Base-by-base conservation (phyloP, 2,113 vertebrate genomes). In the Phrynosoma platyrhinos region DNA sequence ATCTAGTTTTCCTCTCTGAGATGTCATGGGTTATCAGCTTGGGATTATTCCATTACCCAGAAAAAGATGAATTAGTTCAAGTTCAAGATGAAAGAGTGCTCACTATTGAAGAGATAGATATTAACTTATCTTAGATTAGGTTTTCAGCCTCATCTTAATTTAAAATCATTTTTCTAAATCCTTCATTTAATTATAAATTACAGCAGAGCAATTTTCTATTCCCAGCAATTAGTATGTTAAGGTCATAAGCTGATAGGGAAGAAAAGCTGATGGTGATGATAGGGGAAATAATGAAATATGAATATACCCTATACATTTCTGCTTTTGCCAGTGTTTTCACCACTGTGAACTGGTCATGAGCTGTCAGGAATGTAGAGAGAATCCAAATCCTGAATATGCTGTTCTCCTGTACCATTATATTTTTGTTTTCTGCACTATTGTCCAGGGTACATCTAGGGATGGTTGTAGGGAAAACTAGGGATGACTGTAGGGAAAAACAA, bases 151-250 rank as follows among this genome's bases (percentile, higher is more conserved):
- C 80, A 23, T 23, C 53, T 74, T 85, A 82, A 14, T 58, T 82
- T 77, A 30, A 88, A 85, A 90, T 47, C 71, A 58, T 82, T 82
- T 75, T 9, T 83, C 71, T 79, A 32, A 88, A 91, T 89, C 64
- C 36, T 69, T 93, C 79, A 75, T 68, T 86, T 91, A 91, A 18
- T 32, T 90, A 83, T 64, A 42, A 75, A 88, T 87, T 66, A 83
- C 18, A 84, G 47, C n/a, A 79, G 13, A 76, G 82, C 80, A 82
- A 21, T 84, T 91, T 94, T 91, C 76, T 68, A 88, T 88, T 88
- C 72, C 80, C 80, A 83, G 42, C 74, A 85, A 91, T 27, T 75
- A 93, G 72, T 64, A n/a, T 88, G 85, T 82, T 82, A 82, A 76
- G 72, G 69, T 75, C 58, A 82, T 82, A 86, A 89, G 30, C 58